Evolutionary conservation across 2,797 vertebrate genomes (phyloP), one percentile per base, ranked within the genome.

Genomic region (Smutsia gigantea): DNA sequence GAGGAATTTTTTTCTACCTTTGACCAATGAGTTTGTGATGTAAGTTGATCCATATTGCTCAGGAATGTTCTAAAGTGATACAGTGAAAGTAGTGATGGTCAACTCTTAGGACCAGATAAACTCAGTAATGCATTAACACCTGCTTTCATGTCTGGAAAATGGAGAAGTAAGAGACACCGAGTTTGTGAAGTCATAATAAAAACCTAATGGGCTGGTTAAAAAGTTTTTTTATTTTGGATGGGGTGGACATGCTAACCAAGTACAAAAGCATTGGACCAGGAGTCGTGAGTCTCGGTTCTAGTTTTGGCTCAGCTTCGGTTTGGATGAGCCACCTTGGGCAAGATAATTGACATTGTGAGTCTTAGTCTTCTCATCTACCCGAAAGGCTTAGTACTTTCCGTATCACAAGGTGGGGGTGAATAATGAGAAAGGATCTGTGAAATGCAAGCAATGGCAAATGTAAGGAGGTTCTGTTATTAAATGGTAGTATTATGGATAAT

Each of bases 371-470:
- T 94, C 49, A 61, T 71, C 68, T 46, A 9, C 61, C 25, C 34
- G 18, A 21, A 71, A 49, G 18, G 27, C 11, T 77, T 66, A 57
- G 51, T 66, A 10, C 1, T 85, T 66, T 83, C 25, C 81, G 1
- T 29, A 71, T 68, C 19, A 12, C 19, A 86, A 49, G 85, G 59
- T 42, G 27, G 7, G 53, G 37, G 39, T 69, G 34, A 90, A 29
- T 68, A 78, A 19, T 34, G 42, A 82, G 57, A 85, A 87, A 87
- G 42, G 23, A 82, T 89, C 69, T 94, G n/a, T 93, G 37, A 88
- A 93, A 81, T 68, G 4, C 53, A 82, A 78, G 17, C 11, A 68
- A 64, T 59, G 64, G 37, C 10, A 55, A 66, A 57, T 55, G 10
- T 46, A 59, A 81, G 75, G 37, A 74, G 29, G 84, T 75, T 63